phyloP scores from a whole-genome alignment of 2,888 invertebrate genomes.

The Sinopyrophorus schimmeli region DNA sequence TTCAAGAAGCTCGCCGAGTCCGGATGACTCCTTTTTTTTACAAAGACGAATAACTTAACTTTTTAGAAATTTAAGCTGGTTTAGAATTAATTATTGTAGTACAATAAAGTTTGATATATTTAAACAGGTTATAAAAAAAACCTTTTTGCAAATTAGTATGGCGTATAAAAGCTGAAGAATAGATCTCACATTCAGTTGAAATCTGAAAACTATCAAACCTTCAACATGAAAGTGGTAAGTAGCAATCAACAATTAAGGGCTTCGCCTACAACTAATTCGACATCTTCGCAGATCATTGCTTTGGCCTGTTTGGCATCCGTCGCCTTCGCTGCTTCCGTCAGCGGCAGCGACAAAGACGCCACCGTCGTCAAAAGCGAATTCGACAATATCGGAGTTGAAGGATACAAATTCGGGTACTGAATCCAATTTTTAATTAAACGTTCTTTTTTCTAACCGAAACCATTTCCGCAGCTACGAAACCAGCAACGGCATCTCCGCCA shows the following conservation, averaged over 20 bases:
- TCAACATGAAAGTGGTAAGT: constrained; percentile 19
- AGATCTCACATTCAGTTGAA: too few species aligned
- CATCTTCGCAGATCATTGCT: constrained; percentile 36
- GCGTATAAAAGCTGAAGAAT: too few species aligned
- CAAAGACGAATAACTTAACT: too few species aligned
- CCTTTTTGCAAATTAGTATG: too few species aligned
- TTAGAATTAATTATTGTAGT: too few species aligned
- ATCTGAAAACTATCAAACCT: too few species aligned
- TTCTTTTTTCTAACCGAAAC: background rate
- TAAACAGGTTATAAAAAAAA: too few species aligned
- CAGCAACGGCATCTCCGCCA: constrained; percentile 65
- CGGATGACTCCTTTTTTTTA: too few species aligned
- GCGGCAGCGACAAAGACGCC: constrained; percentile 55
- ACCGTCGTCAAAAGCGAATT: constrained; percentile 64
- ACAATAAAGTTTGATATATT: too few species aligned
- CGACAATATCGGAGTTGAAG: constrained; percentile 60
- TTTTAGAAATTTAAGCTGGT: too few species aligned
- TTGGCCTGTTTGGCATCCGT: constrained; percentile 41
- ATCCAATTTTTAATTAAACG: too few species aligned
- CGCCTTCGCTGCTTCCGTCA: constrained; percentile 43
- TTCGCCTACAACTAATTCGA: background rate
- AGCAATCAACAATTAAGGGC: background rate
- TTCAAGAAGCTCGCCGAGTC: too few species aligned
- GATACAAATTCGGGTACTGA: constrained; percentile 22
- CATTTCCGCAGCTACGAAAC: constrained; percentile 69